Base-by-base conservation (phyloP, 2,797 vertebrate species). In the Alcedo atthis region DNA sequence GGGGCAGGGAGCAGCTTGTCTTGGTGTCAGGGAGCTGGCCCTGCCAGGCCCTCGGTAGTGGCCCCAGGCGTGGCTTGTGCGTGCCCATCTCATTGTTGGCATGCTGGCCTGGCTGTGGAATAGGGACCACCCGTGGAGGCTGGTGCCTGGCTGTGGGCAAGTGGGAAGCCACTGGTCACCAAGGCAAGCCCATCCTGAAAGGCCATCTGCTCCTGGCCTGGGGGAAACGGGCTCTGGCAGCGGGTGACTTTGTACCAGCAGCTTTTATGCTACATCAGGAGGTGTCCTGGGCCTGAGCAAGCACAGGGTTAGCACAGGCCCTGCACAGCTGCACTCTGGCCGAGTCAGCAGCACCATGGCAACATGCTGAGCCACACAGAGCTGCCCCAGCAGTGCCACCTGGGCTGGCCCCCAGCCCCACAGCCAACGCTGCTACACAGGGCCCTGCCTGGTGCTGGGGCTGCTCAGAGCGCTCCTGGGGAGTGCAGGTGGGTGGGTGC, bases 41-140 rank as follows among this genome's bases (percentile, higher is more conserved):
- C 51, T 62, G 49, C 51, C 62, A 45, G 63, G 49, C 32, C 30
- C 26, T 51, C 35, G 0, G 8, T 76, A 40, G 22, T 48, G 22
- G 8, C 51, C 49, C 37, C 43, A 24, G 37, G 30, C 10, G 37
- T 25, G 63, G 33, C 61, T 66, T 58, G 74, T 21, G 26, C 22
- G 1, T 10, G 59, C n/a, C 26, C 12, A 2, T n/a, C 45, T 25
- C 1, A 2, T 46, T 43, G 62, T 71, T 8, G 62, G 67, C 70
- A 49, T 0, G 2, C n/a, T 12, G 49, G 25, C 20, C 59, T 28
- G 77, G 43, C 51, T n/a, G 5, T 0, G 0, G 66, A 33, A n/a
- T 26, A 18, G 81, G 40, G 35, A 55, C 26, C 1, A 0, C 53
- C 49, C 14, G 1, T 0, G 1, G 55, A 48, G 37, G 22, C 66